Percentiles rank a stretch among this genome's conserved stretches.
Evolutionary conservation across 2,113 vertebrate species (phyloP).

Genomic region (Fulica atra): DNA sequence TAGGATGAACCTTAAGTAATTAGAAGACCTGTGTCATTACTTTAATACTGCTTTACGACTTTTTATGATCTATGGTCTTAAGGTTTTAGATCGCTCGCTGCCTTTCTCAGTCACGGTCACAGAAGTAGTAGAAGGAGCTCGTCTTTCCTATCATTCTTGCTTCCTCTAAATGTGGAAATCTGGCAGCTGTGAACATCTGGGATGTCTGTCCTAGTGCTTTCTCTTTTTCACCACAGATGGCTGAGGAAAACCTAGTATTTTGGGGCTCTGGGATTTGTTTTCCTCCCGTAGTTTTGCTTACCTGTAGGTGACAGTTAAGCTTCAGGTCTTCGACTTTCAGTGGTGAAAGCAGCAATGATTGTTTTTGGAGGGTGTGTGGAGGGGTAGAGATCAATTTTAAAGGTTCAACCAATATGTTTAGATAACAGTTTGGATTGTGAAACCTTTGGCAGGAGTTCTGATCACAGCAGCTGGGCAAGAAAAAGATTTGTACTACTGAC

Average conservation of each 20-base stretch:
- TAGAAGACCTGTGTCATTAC: not conserved
- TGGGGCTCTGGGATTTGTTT: not conserved
- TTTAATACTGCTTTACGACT: not conserved
- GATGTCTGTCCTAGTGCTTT: not conserved
- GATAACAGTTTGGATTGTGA: not conserved
- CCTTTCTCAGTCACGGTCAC: not conserved
- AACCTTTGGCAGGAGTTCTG: not conserved
- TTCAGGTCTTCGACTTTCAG: not conserved
- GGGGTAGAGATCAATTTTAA: not conserved
- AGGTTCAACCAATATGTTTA: not conserved
- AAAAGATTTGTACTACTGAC: not conserved
- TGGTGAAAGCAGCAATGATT: not conserved
- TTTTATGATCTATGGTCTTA: not conserved
- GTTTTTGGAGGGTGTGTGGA: not conserved
- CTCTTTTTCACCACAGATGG: not conserved
- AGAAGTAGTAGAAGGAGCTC: not conserved
- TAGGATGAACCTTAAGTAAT: not conserved
- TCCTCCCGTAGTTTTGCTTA: not conserved
- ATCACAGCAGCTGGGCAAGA: not conserved
- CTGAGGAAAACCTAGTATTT: not conserved
- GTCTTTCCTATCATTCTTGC: not conserved
- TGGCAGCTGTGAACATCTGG: not conserved
- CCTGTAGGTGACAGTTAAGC: not conserved
- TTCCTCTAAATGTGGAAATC: not conserved
- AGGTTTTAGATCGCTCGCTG: not conserved